phyloP scores from a whole-genome alignment of 2,113 vertebrate species.

The Aix galericulata region DNA sequence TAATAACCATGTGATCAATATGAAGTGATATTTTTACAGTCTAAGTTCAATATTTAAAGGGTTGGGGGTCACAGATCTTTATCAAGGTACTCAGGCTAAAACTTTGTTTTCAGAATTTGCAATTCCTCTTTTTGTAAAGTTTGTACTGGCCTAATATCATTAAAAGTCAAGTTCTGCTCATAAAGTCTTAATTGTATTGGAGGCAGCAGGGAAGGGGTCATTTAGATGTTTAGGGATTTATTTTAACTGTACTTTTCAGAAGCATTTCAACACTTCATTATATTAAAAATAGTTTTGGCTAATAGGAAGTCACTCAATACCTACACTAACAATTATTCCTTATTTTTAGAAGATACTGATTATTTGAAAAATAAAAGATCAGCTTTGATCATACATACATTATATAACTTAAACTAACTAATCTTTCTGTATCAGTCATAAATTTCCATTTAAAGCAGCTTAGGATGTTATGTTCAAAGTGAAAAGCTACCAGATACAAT shows the following conservation, averaged over 20 bases:
- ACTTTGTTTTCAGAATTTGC: conserved; percentile 71
- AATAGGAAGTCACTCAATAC: neutral
- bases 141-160: conserved; percentile 20
- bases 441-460: neutral
- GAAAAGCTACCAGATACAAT: neutral
- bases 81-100: conserved; percentile 91
- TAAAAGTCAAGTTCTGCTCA: conserved; percentile 49
- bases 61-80: conserved; percentile 84
- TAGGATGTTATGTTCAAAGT: neutral
- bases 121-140: conserved; percentile 14
- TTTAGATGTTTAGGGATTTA: neutral
- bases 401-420: neutral
- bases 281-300: neutral
- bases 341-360: neutral
- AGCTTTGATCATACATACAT: neutral
- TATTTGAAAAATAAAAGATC: neutral
- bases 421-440: neutral
- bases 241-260: neutral
- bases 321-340: neutral
- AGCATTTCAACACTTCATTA: neutral
- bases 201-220: neutral
- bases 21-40: conserved; percentile 96
- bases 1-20: conserved; percentile 99
- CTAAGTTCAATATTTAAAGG: conserved; percentile 92
- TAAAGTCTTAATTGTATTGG: neutral